phyloP scores from a whole-genome alignment of 1,140 invertebrate genomes.

The Drosophila melanogaster region DNA sequence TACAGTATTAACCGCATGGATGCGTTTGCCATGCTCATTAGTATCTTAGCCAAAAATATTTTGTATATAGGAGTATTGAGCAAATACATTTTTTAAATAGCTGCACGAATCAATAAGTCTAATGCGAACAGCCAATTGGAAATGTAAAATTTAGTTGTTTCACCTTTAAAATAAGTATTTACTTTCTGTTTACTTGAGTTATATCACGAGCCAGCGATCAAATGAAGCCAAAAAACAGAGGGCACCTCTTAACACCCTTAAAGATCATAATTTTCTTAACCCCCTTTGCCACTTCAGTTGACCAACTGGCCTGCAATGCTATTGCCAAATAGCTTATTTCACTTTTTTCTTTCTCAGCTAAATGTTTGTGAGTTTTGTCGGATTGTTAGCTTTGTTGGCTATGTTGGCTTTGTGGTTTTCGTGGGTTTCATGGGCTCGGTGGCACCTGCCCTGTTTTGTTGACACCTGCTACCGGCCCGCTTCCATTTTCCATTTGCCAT shows the following conservation, averaged over 20 bases:
- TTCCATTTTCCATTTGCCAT: slow-evolving; percentile 46
- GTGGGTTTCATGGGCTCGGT: slow-evolving; percentile 4
- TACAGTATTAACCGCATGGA: neutral
- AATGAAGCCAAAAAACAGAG: neutral
- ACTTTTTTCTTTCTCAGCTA: slow-evolving; percentile 26
- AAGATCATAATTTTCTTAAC: slow-evolving; percentile 27
- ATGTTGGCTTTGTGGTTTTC: slow-evolving; percentile 7
- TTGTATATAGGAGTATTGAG: neutral
- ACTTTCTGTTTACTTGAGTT: neutral
- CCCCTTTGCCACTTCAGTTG: slow-evolving; percentile 39
- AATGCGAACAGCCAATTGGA: too few species aligned
- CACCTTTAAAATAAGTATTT: neutral
- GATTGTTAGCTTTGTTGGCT: slow-evolving; percentile 31
- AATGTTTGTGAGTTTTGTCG: slow-evolving; percentile 29
- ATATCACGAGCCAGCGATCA: slow-evolving; percentile 10
- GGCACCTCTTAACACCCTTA: slow-evolving; percentile 14
- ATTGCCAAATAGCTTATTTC: slow-evolving; percentile 48
- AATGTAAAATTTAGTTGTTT: too few species aligned
- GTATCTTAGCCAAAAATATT: neutral
- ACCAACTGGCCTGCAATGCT: slow-evolving; percentile 38
- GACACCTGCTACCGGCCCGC: slow-evolving; percentile 70
- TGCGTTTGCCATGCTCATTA: neutral
- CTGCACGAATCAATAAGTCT: neutral
- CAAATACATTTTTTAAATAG: neutral
- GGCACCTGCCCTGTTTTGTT: slow-evolving; percentile 46